phyloP scores from a whole-genome alignment of 2,113 vertebrate species.

The Xenotilapia leptura region DNA sequence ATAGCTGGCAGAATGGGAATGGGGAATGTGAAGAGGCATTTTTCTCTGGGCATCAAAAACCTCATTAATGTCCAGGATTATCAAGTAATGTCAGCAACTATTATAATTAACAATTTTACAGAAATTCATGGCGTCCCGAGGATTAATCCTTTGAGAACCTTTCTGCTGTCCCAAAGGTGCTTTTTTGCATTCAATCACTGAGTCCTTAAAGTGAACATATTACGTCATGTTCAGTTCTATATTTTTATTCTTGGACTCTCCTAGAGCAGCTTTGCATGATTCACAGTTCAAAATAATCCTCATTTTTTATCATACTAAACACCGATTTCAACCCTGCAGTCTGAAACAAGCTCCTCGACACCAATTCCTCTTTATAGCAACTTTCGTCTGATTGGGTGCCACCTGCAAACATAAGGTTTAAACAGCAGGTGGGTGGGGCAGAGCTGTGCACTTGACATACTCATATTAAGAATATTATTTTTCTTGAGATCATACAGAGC shows the following conservation, averaged over 20 bases:
- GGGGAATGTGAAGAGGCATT: background rate
- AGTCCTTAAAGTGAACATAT: background rate
- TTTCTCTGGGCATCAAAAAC: background rate
- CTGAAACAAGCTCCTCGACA: background rate
- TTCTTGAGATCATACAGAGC: background rate
- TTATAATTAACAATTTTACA: background rate
- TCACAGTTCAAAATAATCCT: background rate
- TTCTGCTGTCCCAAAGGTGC: background rate
- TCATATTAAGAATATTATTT: background rate
- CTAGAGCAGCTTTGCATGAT: background rate
- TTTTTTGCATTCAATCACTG: background rate
- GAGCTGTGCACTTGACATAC: background rate
- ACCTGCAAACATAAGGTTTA: background rate
- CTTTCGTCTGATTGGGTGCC: background rate
- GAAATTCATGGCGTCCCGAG: background rate
- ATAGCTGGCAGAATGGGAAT: background rate
- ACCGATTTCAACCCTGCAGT: background rate
- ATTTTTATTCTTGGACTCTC: background rate
- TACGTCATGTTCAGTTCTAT: rapidly evolving
- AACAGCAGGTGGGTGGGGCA: background rate
- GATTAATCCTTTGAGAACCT: background rate
- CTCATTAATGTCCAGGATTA: background rate
- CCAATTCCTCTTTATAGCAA: background rate
- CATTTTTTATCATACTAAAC: background rate
- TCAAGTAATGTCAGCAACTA: background rate